Evolutionary conservation across 2,797 vertebrate species (phyloP).

Genomic region (Microchirus variegatus): DNA sequence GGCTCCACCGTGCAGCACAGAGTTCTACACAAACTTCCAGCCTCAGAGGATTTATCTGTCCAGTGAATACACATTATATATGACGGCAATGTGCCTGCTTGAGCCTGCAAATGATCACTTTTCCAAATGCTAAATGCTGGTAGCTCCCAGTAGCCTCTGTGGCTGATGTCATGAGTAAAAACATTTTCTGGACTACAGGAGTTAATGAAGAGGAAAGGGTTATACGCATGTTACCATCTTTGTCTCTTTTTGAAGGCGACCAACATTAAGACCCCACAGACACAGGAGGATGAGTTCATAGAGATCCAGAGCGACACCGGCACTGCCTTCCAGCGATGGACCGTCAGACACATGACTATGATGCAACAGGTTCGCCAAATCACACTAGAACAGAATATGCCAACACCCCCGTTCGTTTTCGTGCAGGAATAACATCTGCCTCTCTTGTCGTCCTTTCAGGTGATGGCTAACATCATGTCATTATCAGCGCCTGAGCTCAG

Average conservation of each 20-base stretch:
- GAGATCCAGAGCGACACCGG: slow-evolving; percentile 98
- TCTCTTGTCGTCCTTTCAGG: slow-evolving; percentile 75
- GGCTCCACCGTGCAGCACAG: too few species aligned
- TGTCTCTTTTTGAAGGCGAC: slow-evolving; percentile 82
- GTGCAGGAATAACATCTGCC: not conserved
- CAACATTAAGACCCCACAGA: slow-evolving; percentile 92
- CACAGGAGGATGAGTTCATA: slow-evolving; percentile 95
- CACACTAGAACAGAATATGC: not conserved
- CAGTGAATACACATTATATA: too few species aligned
- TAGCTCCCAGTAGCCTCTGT: too few species aligned
- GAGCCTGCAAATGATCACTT: too few species aligned
- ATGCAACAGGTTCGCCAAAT: slow-evolving; percentile 89
- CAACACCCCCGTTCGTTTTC: not conserved
- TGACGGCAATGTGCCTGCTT: too few species aligned
- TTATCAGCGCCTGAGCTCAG: slow-evolving; percentile 89
- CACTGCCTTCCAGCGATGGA: slow-evolving; percentile 95
- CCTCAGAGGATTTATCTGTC: too few species aligned
- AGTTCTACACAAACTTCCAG: too few species aligned
- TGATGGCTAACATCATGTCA: slow-evolving; percentile 92
- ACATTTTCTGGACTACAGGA: too few species aligned
- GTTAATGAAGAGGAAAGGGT: too few species aligned
- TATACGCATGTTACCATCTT: too few species aligned
- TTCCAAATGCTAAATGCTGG: too few species aligned
- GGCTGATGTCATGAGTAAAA: too few species aligned
- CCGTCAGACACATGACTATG: slow-evolving; percentile 90